phyloP scores from a whole-genome alignment of 2,888 invertebrate species.

The Plebejus melissa region DNA sequence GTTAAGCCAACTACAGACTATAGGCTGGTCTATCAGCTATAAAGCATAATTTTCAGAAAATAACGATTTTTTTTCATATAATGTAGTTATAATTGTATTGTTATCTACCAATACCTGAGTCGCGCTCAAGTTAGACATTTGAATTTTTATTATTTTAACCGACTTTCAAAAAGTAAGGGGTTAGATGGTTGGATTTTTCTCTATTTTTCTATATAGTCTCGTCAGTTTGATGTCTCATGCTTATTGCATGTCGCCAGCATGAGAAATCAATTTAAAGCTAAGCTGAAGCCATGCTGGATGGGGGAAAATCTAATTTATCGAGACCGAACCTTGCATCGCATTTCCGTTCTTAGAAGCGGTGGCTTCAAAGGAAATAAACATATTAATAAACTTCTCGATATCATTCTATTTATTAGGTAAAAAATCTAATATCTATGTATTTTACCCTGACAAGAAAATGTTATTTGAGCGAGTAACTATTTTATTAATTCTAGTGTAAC shows the following conservation, averaged over 20 bases:
- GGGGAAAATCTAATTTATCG: conserved; percentile 42
- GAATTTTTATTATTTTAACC: too few relatives aligned
- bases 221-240: background rate
- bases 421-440: background rate
- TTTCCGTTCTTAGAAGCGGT: conserved; percentile 59
- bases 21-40: background rate
- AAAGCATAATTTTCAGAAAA: too few relatives aligned
- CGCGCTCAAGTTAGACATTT: too few relatives aligned
- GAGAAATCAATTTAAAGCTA: background rate
- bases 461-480: background rate
- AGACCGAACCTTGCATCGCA: conserved; percentile 44
- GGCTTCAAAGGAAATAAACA: conserved; percentile 60
- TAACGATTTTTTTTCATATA: too few relatives aligned
- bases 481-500: too few relatives aligned
- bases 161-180: too few relatives aligned
- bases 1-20: background rate
- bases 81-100: too few relatives aligned
- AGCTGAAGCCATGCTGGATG: conserved; percentile 55
- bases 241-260: background rate
- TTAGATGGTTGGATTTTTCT: background rate
- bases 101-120: too few relatives aligned
- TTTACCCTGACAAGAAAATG: background rate
- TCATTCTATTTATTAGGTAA: background rate
- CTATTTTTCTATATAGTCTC: background rate
- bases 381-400: conserved; percentile 9